phyloP scores from a whole-genome alignment of 2,888 invertebrate genomes.

The Agriopis marginaria region DNA sequence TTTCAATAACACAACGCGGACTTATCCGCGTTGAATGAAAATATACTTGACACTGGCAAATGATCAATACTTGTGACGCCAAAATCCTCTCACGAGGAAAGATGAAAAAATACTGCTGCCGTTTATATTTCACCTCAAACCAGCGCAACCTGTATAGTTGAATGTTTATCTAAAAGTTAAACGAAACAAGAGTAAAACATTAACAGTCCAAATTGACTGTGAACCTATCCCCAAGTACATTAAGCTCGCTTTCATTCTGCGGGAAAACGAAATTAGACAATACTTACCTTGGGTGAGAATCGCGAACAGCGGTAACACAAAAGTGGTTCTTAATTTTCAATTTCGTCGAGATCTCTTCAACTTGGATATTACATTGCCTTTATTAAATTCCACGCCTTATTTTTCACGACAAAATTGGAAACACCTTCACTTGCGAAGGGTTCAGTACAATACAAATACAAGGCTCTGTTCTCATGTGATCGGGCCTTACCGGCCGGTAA shows the following conservation, averaged over 20 bases:
- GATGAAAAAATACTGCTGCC: too few relatives aligned
- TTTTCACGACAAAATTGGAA: constrained; percentile 79
- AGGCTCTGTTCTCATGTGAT: constrained; percentile 76
- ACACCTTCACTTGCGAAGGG: constrained; percentile 64
- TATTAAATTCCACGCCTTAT: constrained; percentile 75
- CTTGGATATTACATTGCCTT: constrained; percentile 67
- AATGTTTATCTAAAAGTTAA: constrained; percentile 29
- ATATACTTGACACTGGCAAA: too few relatives aligned
- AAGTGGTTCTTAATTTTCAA: constrained; percentile 74
- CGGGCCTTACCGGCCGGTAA: constrained; percentile 60
- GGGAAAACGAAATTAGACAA: constrained; percentile 52
- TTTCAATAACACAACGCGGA: too few relatives aligned
- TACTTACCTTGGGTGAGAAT: constrained; percentile 43
- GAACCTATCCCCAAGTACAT: constrained; percentile 40
- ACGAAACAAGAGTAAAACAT: constrained; percentile 33
- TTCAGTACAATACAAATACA: constrained; percentile 74
- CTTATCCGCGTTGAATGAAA: too few relatives aligned
- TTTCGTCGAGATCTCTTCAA: constrained; percentile 65
- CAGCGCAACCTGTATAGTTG: background rate
- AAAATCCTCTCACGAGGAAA: too few relatives aligned
- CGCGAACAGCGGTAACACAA: constrained; percentile 51
- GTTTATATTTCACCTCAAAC: too few relatives aligned
- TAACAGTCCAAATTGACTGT: constrained; percentile 44
- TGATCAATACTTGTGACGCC: too few relatives aligned
- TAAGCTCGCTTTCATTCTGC: constrained; percentile 39